A percentile compares a stretch with the other conserved stretches of the same genome.
phyloP scores from a whole-genome alignment of 2,113 vertebrate species.

The Gymnogyps californianus region DNA sequence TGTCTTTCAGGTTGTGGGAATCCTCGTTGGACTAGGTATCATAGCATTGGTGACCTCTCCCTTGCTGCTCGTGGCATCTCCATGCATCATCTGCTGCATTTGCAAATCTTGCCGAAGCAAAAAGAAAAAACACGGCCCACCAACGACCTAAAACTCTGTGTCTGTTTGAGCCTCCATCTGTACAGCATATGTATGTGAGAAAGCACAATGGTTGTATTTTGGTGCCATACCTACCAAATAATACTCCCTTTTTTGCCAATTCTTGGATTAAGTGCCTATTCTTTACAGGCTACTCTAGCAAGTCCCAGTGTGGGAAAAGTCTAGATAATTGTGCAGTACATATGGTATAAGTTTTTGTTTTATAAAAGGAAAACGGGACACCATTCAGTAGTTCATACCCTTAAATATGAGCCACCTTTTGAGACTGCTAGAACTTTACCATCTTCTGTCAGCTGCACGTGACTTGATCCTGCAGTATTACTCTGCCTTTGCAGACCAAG shows the following conservation, averaged over 20 bases:
- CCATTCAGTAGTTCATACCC: neutral
- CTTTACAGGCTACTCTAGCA: constrained; percentile 59
- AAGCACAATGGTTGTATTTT: constrained; percentile 38
- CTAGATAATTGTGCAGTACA: neutral
- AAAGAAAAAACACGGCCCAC: constrained; percentile 80
- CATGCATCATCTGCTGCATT: constrained; percentile 92
- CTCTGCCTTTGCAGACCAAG: neutral
- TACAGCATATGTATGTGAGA: neutral
- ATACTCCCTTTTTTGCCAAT: constrained; percentile 51
- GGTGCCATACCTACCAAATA: constrained; percentile 54
- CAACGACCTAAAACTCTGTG: constrained; percentile 64
- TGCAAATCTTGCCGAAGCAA: constrained; percentile 89
- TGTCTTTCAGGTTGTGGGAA: constrained; percentile 88
- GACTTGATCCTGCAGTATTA: neutral
- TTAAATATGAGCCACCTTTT: neutral
- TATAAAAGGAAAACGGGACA: neutral
- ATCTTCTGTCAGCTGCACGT: neutral
- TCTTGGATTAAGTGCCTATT: constrained; percentile 76
- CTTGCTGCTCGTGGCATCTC: constrained; percentile 90
- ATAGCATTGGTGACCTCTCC: constrained; percentile 93
- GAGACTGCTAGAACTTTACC: neutral
- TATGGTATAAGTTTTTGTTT: neutral
- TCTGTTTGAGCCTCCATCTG: neutral
- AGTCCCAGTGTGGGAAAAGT: neutral
- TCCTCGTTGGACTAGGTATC: constrained; percentile 90